phyloP scores from a whole-genome alignment of 1,140 invertebrate species.

The Drosophila micromelanica region DNA sequence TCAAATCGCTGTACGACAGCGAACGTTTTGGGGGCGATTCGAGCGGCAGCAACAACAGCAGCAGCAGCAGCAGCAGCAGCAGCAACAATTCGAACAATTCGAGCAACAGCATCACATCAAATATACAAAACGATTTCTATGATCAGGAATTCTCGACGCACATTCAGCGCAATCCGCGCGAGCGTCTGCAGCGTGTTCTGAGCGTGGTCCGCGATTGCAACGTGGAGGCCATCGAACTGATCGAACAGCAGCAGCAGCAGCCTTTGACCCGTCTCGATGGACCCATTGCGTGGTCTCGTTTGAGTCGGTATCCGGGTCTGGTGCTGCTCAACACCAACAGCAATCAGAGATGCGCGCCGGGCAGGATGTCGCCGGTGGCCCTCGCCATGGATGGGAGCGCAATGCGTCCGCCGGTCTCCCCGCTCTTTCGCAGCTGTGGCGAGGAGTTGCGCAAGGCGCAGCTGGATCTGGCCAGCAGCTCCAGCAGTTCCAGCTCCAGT shows the following conservation, averaged over 20 bases:
- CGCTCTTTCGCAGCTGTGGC: conserved; percentile 54
- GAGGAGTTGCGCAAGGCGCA: conserved; percentile 65
- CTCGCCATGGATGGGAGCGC: conserved; percentile 82
- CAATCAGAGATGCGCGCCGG: conserved; percentile 56
- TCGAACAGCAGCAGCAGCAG: conserved; percentile 30
- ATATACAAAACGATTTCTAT: conserved; percentile 95
- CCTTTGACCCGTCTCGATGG: conserved; percentile 28
- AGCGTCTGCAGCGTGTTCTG: conserved; percentile 56
- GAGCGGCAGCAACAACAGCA: conserved; percentile 28
- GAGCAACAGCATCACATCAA: conserved; percentile 76
- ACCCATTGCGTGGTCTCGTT: conserved; percentile 45
- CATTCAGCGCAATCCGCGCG: conserved; percentile 65
- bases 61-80: neutral
- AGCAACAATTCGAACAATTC: too few relatives aligned
- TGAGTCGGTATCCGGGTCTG: conserved; percentile 67
- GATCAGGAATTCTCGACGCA: conserved; percentile 95
- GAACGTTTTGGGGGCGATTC: conserved; percentile 66
- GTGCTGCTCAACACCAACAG: conserved; percentile 67
- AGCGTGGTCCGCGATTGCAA: conserved; percentile 55
- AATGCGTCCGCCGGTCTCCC: conserved; percentile 53
- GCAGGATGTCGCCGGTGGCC: conserved; percentile 89
- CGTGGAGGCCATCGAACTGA: conserved; percentile 65
- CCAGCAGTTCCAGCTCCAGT: conserved; percentile 85
- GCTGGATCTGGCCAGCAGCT: conserved; percentile 9
- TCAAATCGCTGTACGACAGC: conserved; percentile 66